Percentiles rank a stretch among this genome's conserved stretches.
phyloP scores from a whole-genome alignment of 2,113 vertebrate genomes.

The Columba janthina region DNA sequence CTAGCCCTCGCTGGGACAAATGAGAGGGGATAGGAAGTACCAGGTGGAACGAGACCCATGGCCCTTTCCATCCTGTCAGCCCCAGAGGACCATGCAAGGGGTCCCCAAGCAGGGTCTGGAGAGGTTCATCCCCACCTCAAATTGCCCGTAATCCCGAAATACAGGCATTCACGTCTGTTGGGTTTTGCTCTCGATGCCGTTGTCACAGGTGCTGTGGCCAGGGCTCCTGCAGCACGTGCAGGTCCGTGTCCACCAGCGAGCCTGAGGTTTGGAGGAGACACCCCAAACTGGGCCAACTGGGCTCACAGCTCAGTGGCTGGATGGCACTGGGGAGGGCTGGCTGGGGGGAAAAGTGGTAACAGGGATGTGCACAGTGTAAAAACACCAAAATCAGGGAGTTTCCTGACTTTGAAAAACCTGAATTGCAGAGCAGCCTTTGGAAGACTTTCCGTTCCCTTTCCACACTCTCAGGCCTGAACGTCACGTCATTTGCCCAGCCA shows the following conservation, averaged over 20 bases:
- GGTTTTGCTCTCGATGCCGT: neutral
- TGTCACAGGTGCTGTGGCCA: neutral
- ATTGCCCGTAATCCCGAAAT: neutral
- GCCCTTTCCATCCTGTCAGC: neutral
- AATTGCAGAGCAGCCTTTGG: neutral
- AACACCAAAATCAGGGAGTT: neutral
- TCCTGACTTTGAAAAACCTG: neutral
- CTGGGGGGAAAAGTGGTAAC: too few relatives aligned
- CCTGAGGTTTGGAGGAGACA: neutral
- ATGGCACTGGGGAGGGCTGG: neutral
- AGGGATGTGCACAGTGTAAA: neutral
- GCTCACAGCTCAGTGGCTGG: accelerated
- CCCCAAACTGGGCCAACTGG: neutral
- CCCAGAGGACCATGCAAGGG: neutral
- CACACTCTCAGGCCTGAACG: neutral
- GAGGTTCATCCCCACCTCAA: neutral
- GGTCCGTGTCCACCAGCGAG: neutral
- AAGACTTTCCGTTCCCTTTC: neutral
- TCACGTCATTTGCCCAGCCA: neutral
- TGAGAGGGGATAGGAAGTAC: neutral
- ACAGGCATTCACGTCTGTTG: accelerated
- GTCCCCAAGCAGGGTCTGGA: neutral
- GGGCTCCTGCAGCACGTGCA: neutral
- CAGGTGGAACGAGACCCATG: neutral
- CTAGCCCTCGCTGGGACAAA: neutral